Percentiles rank a stretch among this genome's conserved stretches.
These are phyloP conservation scores for Leptopterna dolabrata DNA, from an alignment of 2,888 invertebrate genomes.

Conservation along the genomic window DNA sequence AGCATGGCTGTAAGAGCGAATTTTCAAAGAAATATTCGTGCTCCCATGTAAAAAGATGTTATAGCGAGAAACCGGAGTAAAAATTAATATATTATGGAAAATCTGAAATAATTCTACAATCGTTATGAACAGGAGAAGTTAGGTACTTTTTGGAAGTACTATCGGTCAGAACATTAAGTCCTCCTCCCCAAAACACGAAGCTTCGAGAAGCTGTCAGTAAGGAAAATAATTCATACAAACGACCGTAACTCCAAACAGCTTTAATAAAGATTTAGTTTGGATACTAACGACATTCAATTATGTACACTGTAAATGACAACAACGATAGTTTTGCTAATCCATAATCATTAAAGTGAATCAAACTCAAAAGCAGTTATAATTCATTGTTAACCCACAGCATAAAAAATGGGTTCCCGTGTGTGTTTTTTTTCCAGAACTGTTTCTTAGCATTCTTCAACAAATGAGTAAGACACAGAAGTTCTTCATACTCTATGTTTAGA, in stretches of 20 bases:
- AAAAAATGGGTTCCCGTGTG: constrained; percentile 9
- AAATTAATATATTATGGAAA: no score
- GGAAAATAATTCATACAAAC: background rate
- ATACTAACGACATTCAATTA: constrained; percentile 51
- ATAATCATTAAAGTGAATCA: constrained; percentile 39
- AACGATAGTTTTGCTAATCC: constrained; percentile 46
- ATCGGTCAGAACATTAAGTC: no score
- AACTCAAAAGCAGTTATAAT: constrained; percentile 42
- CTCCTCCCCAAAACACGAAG: no score
- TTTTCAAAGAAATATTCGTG: no score
- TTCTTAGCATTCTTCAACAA: constrained; percentile 12
- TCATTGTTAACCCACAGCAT: constrained; percentile 2
- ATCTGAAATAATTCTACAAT: no score
- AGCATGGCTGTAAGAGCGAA: no score
- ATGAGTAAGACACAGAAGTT: constrained; percentile 62
- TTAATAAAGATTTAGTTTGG: constrained; percentile 54
- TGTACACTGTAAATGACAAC: constrained; percentile 51
- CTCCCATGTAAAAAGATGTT: no score
- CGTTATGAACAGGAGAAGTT: no score
- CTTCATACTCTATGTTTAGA: constrained; percentile 62
- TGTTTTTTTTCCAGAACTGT: constrained; percentile 13
- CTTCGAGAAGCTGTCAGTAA: background rate
- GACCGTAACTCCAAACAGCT: constrained; percentile 45
- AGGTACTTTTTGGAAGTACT: no score
- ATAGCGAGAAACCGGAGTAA: no score